Conservation (phyloP, 2,113 vertebrate species). For the Cyrtonyx montezumae region DNA sequence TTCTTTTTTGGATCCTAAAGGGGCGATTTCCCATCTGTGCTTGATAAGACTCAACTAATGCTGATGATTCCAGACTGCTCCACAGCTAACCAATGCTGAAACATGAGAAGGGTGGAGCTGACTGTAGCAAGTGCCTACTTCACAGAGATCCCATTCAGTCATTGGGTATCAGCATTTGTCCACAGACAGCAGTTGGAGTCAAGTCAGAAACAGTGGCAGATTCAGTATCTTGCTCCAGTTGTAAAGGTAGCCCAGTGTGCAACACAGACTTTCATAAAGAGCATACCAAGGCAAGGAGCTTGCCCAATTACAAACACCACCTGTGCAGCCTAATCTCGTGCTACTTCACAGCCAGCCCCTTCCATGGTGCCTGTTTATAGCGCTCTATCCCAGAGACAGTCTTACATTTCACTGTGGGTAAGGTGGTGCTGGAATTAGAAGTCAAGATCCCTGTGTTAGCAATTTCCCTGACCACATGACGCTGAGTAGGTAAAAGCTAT, state of each 20-base stretch:
- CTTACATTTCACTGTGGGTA: neutral
- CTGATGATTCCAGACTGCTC: conserved; percentile 23
- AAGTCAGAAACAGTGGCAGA: conserved; percentile 74
- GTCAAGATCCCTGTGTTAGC: neutral
- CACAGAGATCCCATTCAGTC: conserved; percentile 75
- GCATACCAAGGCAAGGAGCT: conserved; percentile 35
- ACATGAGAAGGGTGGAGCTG: conserved; percentile 68
- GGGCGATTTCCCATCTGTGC: conserved; percentile 57
- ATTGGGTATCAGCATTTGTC: conserved; percentile 75
- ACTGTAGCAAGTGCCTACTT: conserved; percentile 48
- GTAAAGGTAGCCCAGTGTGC: conserved; percentile 45
- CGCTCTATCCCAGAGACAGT: neutral
- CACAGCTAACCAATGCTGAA: conserved; percentile 62
- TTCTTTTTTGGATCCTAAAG: conserved; percentile 39
- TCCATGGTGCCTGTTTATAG: neutral
- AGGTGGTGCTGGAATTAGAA: neutral
- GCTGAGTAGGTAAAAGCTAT: conserved; percentile 4
- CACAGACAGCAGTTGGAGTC: conserved; percentile 65
- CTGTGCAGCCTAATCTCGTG: conserved; percentile 71
- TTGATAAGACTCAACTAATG: conserved; percentile 34
- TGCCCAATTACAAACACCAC: conserved; percentile 43
- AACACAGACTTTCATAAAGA: conserved; percentile 53
- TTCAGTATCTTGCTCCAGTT: conserved; percentile 66
- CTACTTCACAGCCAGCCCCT: neutral
- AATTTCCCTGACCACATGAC: neutral